These are phyloP conservation scores for Drosophila tropicalis DNA, from an alignment of 1,140 invertebrate genomes.

Conservation along the genomic window DNA sequence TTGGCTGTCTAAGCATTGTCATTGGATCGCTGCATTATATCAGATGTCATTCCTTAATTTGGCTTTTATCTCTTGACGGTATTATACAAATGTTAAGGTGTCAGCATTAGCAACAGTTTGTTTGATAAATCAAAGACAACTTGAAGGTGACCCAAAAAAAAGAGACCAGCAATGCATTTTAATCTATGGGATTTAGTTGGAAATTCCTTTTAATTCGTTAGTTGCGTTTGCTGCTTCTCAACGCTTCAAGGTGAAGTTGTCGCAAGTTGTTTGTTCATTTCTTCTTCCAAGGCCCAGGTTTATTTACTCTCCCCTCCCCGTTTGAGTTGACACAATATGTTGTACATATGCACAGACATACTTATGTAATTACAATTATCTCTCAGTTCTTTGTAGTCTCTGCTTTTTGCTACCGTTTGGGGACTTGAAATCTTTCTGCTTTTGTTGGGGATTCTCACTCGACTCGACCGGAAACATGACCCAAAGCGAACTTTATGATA, in stretches of 20 bases:
- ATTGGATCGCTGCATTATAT: not conserved
- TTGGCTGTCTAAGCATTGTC: not conserved
- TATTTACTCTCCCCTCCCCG: not conserved
- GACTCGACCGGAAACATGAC: constrained; percentile 9
- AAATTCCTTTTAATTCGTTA: not conserved
- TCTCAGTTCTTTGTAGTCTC: constrained; percentile 14
- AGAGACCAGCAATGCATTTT: not conserved
- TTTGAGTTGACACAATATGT: constrained; percentile 5
- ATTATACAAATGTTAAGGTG: constrained; percentile 1
- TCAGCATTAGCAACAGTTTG: constrained; percentile 4
- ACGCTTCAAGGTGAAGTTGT: constrained; percentile 14
- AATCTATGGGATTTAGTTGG: not conserved
- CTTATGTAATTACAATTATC: constrained; percentile 15
- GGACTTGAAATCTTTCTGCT: not conserved
- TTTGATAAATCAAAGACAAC: not conserved
- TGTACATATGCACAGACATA: constrained; percentile 4
- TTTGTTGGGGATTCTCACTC: not conserved
- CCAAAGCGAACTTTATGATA: constrained; percentile 17
- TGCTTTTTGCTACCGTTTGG: constrained; percentile 13
- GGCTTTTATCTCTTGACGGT: not conserved
- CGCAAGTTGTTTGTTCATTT: constrained; percentile 5
- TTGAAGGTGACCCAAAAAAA: constrained; percentile 1
- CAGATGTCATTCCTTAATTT: not conserved
- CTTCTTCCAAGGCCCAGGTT: not conserved
- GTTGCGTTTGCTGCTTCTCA: constrained; percentile 3